These are phyloP conservation scores for Hemibagrus guttatus DNA, from an alignment of 2,797 vertebrate genomes.

Conservation along the genomic window DNA sequence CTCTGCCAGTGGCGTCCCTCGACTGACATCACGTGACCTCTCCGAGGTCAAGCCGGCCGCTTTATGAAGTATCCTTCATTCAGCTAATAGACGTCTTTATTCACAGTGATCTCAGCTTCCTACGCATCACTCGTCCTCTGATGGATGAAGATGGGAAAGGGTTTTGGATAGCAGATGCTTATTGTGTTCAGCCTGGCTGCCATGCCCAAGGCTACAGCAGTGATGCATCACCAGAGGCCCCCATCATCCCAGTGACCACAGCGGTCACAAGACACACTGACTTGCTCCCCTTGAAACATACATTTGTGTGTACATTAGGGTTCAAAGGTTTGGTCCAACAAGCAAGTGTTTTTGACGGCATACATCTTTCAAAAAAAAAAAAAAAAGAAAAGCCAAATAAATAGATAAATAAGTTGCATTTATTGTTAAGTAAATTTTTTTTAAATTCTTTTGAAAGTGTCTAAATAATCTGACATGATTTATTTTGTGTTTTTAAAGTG, in stretches of 20 bases:
- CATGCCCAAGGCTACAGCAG: constrained; percentile 34
- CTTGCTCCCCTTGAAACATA: constrained; percentile 6
- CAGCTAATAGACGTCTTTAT: constrained; percentile 52
- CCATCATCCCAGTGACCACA: constrained; percentile 16
- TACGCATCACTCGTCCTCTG: constrained; percentile 25
- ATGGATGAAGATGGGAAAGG: constrained; percentile 41
- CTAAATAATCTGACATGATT: background rate
- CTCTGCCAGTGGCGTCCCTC: constrained; percentile 11
- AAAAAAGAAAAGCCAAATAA: no score
- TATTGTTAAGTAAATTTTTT: background rate
- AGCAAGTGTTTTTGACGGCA: background rate
- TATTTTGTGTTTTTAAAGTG: background rate
- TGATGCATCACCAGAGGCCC: constrained; percentile 18
- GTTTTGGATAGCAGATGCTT: constrained; percentile 26
- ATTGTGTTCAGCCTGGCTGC: constrained; percentile 42
- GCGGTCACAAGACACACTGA: background rate
- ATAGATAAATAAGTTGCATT: background rate
- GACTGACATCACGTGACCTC: constrained; percentile 30
- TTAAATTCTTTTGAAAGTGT: background rate
- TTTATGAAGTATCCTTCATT: constrained; percentile 33
- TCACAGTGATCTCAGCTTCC: constrained; percentile 44
- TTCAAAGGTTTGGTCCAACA: background rate
- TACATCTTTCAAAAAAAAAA: background rate
- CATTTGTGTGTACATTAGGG: background rate
- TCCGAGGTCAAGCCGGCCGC: constrained; percentile 33